Evolutionary conservation across 2,113 vertebrate species (phyloP).

Genomic region (Neolamprologus kungweensis): DNA sequence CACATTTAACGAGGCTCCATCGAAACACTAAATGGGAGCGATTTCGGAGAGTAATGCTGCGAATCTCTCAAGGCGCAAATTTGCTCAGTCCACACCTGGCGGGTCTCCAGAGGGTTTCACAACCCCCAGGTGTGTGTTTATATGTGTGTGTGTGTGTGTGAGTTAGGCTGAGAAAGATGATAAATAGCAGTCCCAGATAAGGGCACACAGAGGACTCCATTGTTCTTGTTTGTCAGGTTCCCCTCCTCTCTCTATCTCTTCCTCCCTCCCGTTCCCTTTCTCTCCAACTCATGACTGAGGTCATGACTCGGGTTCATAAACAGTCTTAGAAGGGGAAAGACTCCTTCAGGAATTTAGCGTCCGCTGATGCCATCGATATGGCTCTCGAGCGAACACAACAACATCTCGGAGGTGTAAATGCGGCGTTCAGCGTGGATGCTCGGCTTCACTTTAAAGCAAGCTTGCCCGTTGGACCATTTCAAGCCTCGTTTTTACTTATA

Average conservation of each 20-base stretch:
- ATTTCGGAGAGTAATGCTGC: background rate
- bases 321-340: background rate
- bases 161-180: constrained; percentile 19
- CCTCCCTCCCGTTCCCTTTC: background rate
- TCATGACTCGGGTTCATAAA: constrained; percentile 24
- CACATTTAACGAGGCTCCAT: background rate
- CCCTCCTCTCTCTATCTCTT: constrained; percentile 10
- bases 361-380: background rate
- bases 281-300: constrained; percentile 30
- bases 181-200: constrained; percentile 52
- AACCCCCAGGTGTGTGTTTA: constrained; percentile 27
- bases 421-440: background rate
- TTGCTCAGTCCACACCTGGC: background rate
- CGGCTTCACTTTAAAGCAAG: background rate
- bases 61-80: background rate
- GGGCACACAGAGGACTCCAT: constrained; percentile 56
- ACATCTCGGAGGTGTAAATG: background rate
- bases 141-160: background rate
- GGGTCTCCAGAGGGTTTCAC: background rate
- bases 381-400: background rate
- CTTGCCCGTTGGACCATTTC: background rate
- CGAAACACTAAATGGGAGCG: background rate
- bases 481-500: background rate
- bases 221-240: constrained; percentile 57
- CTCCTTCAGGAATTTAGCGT: constrained; percentile 3